Conservation (phyloP, 2,888 invertebrate genomes). For the Protophormia terraenovae region DNA sequence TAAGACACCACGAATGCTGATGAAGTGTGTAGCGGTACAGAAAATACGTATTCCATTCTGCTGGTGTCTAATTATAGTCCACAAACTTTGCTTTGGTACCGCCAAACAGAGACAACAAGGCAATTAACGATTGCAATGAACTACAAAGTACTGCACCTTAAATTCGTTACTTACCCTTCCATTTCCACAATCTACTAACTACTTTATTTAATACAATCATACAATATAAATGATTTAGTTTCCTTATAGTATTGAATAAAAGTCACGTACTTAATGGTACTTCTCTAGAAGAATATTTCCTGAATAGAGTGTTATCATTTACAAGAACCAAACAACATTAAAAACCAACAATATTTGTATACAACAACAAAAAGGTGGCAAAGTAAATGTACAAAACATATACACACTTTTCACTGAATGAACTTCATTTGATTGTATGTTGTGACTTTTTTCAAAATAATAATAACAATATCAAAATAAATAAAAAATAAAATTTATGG, state of each 20-base stretch:
- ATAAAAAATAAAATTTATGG: constrained; percentile 56
- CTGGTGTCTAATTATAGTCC: too few relatives aligned
- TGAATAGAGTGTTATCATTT: constrained; percentile 56
- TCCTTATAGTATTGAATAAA: constrained; percentile 38
- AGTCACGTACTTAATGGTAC: constrained; percentile 60
- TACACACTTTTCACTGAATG: constrained; percentile 29
- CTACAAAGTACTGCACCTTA: not conserved
- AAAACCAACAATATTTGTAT: constrained; percentile 34
- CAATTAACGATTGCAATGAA: too few relatives aligned
- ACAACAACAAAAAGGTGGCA: constrained; percentile 51
- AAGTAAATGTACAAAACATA: constrained; percentile 49
- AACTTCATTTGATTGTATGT: constrained; percentile 16
- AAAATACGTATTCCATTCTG: too few relatives aligned
- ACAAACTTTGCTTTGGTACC: too few relatives aligned
- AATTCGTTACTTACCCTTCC: not conserved
- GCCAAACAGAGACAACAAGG: too few relatives aligned
- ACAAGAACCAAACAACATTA: constrained; percentile 50
- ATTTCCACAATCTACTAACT: not conserved
- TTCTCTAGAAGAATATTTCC: constrained; percentile 56
- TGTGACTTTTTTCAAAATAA: constrained; percentile 24
- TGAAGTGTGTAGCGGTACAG: too few relatives aligned
- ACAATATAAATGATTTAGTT: constrained; percentile 45
- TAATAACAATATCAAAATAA: constrained; percentile 29
- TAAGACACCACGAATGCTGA: too few relatives aligned
- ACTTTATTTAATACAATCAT: not conserved